Base-by-base conservation (phyloP, 1,140 invertebrate species). In the Scaptomyza montana region DNA sequence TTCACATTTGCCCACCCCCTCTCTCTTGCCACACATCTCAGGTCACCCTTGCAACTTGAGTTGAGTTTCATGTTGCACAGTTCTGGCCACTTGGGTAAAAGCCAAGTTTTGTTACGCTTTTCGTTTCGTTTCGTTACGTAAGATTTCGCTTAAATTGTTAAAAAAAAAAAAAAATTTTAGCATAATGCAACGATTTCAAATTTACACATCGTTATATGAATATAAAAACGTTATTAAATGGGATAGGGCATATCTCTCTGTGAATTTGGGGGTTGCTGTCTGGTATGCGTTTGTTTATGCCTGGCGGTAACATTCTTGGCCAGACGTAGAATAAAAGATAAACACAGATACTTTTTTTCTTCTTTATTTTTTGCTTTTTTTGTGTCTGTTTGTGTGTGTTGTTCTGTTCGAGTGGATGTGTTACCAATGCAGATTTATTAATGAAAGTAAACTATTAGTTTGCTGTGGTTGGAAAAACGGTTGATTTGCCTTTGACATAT, bases 141-240 rank as follows among this genome's bases (percentile, higher is more conserved):
- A 30, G 12, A 3, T n/a, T 43, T 46, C 63, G 63, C 69, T 54
- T 54, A 59, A 46, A 72, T 54, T 56, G 54, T 57, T 64, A 21
- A 65, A 71, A 12, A n/a, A 71, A 41, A 71, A 41, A n/a, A 41
- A 12, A 43, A 72, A 63, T 45, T 54, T 43, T 51, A 53, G 47
- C 60, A 51, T 78, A 76, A 84, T 66, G 66, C 75, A 59, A 60
- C 73, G 80, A 80, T 85, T 77, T 80, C 64, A 82, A 79, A 85
- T 85, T 84, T 78, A 71, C 80, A 77, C 80, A 85, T 80, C 73
- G 80, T 80, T 85, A 79, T 76, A 82, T 85, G 80, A 84, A 84
- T 84, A 77, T 84, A 62, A 77, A 77, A 82, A 78, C 74, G 60
- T 46, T 65, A 50, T 50, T n/a, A 54, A 49, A 49, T 49, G 33